Conservation (phyloP, 2,797 vertebrate genomes). For the Catharus ustulatus region DNA sequence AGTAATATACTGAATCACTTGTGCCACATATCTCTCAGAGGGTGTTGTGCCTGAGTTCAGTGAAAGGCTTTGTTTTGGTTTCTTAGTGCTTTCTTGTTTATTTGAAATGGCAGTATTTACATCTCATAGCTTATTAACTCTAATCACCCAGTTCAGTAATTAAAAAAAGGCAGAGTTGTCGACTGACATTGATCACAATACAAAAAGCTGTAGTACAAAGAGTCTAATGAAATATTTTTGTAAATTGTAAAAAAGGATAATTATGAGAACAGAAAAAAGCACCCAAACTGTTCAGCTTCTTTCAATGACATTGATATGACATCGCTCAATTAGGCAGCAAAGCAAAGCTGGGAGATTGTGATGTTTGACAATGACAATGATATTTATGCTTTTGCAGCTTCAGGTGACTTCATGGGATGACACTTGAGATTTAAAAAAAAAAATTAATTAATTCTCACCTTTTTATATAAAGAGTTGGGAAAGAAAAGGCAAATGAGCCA, state of each 20-base stretch:
- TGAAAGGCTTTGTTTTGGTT: slow-evolving; percentile 47
- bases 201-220: slow-evolving; percentile 23
- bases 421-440: background rate
- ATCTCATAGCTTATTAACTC: slow-evolving; percentile 64
- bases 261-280: background rate
- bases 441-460: too few relatives aligned
- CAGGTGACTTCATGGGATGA: background rate
- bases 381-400: background rate
- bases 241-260: background rate
- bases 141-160: slow-evolving; percentile 64
- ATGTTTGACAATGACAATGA: background rate
- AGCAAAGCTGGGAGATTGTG: background rate
- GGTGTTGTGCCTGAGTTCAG: background rate
- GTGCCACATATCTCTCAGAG: background rate
- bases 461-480: background rate
- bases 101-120: slow-evolving; percentile 66
- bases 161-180: slow-evolving; percentile 55
- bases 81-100: slow-evolving; percentile 49
- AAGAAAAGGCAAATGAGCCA: background rate
- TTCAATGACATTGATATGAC: background rate
- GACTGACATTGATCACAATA: slow-evolving; percentile 68
- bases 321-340: background rate
- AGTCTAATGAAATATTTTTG: slow-evolving; percentile 38
- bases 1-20: background rate
- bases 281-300: background rate